Evolutionary conservation across 2,888 invertebrate species (phyloP).

Genomic region (Eurytoma adleriae): DNA sequence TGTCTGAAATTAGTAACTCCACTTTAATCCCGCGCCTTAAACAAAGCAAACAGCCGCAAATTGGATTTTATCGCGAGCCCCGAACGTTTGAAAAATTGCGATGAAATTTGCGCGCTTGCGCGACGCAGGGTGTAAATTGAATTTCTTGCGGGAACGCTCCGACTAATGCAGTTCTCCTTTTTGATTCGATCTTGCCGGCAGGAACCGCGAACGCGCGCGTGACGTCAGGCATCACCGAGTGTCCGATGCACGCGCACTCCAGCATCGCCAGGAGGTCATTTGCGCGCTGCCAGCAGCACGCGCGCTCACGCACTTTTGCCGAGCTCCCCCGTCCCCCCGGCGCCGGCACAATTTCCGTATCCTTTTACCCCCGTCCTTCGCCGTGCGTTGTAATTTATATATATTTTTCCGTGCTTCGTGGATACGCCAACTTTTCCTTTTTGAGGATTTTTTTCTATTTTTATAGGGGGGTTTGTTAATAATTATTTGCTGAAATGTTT

Average conservation of each 20-base stretch:
- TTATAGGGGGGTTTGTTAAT: too few relatives aligned
- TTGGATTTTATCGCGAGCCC: too few relatives aligned
- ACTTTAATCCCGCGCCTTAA: too few relatives aligned
- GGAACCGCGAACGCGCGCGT: slow-evolving; percentile 11
- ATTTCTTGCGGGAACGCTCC: slow-evolving; percentile 2
- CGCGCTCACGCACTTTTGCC: slow-evolving; percentile 30
- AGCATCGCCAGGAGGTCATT: slow-evolving; percentile 38
- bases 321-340: not conserved
- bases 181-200: slow-evolving; percentile 20
- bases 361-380: too few relatives aligned
- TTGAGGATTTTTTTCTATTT: too few relatives aligned
- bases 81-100: too few relatives aligned
- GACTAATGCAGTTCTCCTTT: slow-evolving; percentile 1
- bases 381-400: too few relatives aligned
- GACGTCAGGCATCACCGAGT: slow-evolving; percentile 38
- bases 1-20: too few relatives aligned
- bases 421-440: too few relatives aligned
- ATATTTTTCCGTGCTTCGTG: too few relatives aligned
- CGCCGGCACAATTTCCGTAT: not conserved
- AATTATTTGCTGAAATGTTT: too few relatives aligned
- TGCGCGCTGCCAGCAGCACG: slow-evolving; percentile 31
- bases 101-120: not conserved
- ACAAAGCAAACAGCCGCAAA: too few relatives aligned
- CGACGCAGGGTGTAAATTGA: not conserved
- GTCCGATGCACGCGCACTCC: slow-evolving; percentile 34